These are phyloP conservation scores for Rhipidura dahli DNA, from an alignment of 2,113 vertebrate species.

Conservation along the genomic window DNA sequence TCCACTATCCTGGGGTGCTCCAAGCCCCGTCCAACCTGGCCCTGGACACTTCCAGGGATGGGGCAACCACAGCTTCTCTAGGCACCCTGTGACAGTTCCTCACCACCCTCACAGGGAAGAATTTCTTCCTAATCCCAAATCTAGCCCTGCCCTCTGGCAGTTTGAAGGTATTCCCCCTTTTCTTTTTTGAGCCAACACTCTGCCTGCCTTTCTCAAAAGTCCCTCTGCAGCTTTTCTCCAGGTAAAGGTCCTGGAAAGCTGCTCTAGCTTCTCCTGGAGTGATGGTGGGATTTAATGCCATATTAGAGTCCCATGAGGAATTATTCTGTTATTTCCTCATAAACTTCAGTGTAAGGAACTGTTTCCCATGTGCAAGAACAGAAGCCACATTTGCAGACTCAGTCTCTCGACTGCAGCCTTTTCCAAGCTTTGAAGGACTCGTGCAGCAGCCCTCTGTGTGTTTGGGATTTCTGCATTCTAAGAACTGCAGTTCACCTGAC, in stretches of 20 bases:
- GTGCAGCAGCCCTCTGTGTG: accelerated
- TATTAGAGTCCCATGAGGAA: neutral
- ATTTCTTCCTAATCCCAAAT: neutral
- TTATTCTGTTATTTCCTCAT: neutral
- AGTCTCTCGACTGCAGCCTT: neutral
- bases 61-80: neutral
- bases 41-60: neutral
- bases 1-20: neutral
- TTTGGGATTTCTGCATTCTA: neutral
- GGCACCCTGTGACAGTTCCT: neutral
- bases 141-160: neutral
- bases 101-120: too few species aligned
- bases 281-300: neutral
- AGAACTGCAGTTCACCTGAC: neutral
- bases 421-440: neutral
- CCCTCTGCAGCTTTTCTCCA: neutral
- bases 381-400: neutral
- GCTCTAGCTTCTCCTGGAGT: neutral
- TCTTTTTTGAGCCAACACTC: neutral
- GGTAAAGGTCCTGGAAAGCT: neutral
- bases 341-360: neutral
- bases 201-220: neutral
- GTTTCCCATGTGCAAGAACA: neutral
- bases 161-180: neutral
- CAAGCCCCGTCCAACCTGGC: accelerated